phyloP scores from a whole-genome alignment of 2,113 vertebrate genomes.

The Grus americana region DNA sequence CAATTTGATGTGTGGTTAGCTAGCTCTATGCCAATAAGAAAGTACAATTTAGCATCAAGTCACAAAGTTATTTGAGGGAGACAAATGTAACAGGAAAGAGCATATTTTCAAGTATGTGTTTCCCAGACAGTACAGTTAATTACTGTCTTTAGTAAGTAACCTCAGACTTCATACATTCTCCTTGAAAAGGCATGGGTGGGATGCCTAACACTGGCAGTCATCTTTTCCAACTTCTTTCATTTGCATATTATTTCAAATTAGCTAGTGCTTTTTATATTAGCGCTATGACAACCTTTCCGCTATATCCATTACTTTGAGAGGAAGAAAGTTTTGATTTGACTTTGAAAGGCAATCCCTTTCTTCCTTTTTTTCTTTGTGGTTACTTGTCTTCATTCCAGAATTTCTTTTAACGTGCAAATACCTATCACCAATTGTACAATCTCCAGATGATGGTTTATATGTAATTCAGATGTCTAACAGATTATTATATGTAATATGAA shows the following conservation, averaged over 20 bases:
- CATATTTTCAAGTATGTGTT: not conserved
- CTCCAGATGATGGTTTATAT: not conserved
- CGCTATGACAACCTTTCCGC: not conserved
- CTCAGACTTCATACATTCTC: not conserved
- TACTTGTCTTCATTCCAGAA: not conserved
- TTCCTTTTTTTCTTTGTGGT: rapidly evolving
- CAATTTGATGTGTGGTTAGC: not conserved
- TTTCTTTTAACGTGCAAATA: not conserved
- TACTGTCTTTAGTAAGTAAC: not conserved
- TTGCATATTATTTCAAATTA: conserved; percentile 15
- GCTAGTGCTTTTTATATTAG: conserved; percentile 16
- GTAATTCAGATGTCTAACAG: not conserved
- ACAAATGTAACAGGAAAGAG: not conserved
- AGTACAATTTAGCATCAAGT: not conserved
- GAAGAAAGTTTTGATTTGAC: not conserved
- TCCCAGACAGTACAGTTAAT: not conserved
- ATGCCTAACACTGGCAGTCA: not conserved
- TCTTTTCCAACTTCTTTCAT: not conserved
- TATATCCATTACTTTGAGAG: not conserved
- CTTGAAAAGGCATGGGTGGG: not conserved
- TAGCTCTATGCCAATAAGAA: not conserved
- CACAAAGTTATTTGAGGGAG: not conserved
- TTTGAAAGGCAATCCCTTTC: not conserved
- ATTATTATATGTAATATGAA: not conserved
- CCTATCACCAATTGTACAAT: not conserved